Conservation (phyloP, 2,888 invertebrate genomes). For the Eristalis intricaria region DNA sequence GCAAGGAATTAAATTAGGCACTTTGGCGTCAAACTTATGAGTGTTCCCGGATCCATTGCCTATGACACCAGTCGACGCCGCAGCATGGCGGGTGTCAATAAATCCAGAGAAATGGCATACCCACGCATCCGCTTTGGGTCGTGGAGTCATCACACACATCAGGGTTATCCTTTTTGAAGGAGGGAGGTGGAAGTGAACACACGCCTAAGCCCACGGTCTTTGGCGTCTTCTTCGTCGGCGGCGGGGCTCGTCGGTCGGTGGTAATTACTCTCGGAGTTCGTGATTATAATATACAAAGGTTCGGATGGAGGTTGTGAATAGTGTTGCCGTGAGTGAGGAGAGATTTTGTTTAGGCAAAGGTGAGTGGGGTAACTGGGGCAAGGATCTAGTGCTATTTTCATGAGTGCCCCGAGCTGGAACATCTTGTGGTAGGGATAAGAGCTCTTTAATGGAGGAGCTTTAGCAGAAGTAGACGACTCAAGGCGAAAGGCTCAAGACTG, state of each 20-base stretch:
- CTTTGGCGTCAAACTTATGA: conserved; percentile 67
- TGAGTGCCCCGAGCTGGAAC: too few species aligned
- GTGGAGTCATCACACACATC: conserved; percentile 38
- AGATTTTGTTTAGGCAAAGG: background rate
- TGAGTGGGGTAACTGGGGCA: too few species aligned
- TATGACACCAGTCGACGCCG: background rate
- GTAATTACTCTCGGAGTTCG: conserved; percentile 57
- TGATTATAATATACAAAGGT: conserved; percentile 27
- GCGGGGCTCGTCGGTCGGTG: background rate
- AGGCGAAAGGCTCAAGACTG: too few species aligned
- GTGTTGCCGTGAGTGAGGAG: conserved; percentile 35
- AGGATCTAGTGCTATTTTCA: too few species aligned
- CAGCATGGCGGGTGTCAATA: conserved; percentile 45
- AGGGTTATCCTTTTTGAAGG: conserved; percentile 14
- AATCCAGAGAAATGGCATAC: conserved; percentile 56
- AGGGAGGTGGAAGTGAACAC: background rate
- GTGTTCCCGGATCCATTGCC: conserved; percentile 9
- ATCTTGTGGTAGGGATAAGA: too few species aligned
- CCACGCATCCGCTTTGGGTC: background rate
- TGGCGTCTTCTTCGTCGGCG: background rate
- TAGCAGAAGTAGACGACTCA: too few species aligned
- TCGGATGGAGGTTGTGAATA: background rate
- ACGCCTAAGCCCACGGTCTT: background rate
- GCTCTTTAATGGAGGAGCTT: too few species aligned
- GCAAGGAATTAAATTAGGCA: conserved; percentile 69